Evolutionary conservation across 2,888 invertebrate genomes (phyloP), one percentile per base, ranked within the genome.

Genomic region (Perithous albicinctus): DNA sequence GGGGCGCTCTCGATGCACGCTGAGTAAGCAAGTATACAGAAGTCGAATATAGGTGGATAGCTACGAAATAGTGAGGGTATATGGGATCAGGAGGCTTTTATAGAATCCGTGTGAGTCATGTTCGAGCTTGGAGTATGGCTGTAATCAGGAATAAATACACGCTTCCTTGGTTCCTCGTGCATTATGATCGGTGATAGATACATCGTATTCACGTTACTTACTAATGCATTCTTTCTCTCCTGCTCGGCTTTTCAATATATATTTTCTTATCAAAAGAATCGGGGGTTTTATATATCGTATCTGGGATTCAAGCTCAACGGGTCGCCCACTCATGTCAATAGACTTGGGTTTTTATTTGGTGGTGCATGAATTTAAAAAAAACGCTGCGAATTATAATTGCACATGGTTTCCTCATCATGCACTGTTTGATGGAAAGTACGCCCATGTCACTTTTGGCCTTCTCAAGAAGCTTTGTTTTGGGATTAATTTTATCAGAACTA

Each of bases 111-210:
- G 35, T 10, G 43, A 29, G 18, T 43, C 26, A 29, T 43, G n/a
- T 56, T 56, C 32, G 32, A 56, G 0, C 59, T 59, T 32, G 1
- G 15, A 35, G 32, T 32, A n/a, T 8, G 15, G 59, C 59, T 32
- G 23, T 38, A 74, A 74, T 74, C 73, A 63, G 63, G 12, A 48
- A 74, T 64, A 64, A n/a, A n/a, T 64, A 41, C 51, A 74, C 51
- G 73, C 32, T 63, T 74, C 26, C 63, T 41, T 26, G 63, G 43
- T 54, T 64, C 38, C 35, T 64, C 38, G 18, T 38, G 18, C 51
- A 54, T 51, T 51, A 54, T 26, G 51, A 51, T 63, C 35, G 20
- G 3, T 38, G 7, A 20, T 69, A 38, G 51, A 54, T 51, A 51
- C 26, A 32, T 12, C 12, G 41, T 54, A 54, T 20, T 20, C 2